Base-by-base conservation (phyloP, 1,140 invertebrate genomes). In the Aculops lycopersici region DNA sequence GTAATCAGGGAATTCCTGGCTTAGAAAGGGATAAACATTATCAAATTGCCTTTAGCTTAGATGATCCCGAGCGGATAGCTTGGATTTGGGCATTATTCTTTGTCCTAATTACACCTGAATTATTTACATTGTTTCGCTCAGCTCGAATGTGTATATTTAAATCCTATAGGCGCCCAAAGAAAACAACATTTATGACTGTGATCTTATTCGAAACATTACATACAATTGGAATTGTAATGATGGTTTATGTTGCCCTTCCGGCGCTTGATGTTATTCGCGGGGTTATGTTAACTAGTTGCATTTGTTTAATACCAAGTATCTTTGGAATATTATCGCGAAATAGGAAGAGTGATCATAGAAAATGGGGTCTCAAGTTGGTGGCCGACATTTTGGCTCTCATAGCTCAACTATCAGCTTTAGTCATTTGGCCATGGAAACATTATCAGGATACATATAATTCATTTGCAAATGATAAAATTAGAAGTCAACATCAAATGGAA, bases 71-170 rank as follows among this genome's bases (percentile, higher is more conserved):
- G 55, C 64, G 76, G 35, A 71, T 84, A 39, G 74, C 72, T 8
- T 88, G 79, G 79, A 78, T 79, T 53, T 88, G 81, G 81, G 74
- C 72, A 41, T 56, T 88, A 13, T 60, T 84, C 35, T 71, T 80
- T 45, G 74, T 71, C 1, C 81, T 77, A 51, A 64, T 72, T 1
- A 67, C 83, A 35, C 81, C 81, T 0, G 80, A 88, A 58, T 59
- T 86, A 19, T 79, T 80, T 14, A 72, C 77, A 0, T 56, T 81
- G 12, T 73, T 86, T 48, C 62, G 79, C 38, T 73, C 78, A 16
- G 62, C 71, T 2, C 66, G 80, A 48, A 84, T 86, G 55, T 84
- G 78, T 53, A 70, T 79, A 49, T 86, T 86, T 62, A 86, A 86
- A 41, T 50, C 48, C 15, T 47, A 47, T 40, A 45, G 38, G 37